Base-by-base conservation (phyloP, 1,140 invertebrate genomes). In the Saxidomus purpurata region DNA sequence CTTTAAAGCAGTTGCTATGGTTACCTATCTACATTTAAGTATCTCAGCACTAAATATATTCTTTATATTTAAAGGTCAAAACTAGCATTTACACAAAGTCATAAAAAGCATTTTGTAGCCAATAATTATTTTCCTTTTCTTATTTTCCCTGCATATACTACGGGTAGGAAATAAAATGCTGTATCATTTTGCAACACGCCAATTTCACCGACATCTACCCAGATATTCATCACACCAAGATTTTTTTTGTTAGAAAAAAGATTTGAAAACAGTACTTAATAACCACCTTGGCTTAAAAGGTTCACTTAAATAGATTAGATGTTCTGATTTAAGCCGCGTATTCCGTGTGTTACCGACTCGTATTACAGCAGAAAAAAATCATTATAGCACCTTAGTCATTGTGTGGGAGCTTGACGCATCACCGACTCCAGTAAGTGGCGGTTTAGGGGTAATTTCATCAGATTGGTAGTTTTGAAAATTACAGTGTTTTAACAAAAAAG, bases 351-450 rank as follows among this genome's bases (percentile, higher is more conserved):
- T n/a, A n/a, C n/a, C 9, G 67, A 71, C 67, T 71, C 36, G 17
- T 11, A 38, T 40, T 71, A 71, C 67, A 3, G 15, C 22, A 28
- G 34, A 71, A 38, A 71, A 2, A 36, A 63, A 71, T 38, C 36
- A 71, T 71, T 71, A 71, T 28, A n/a, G 34, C 34, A 71, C 67
- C 67, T 71, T 2, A 36, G 36, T 36, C 34, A 71, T 71, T 71
- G 67, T 71, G 36, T 71, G 15, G 3, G 67, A 40, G 67, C 67
- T 71, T 17, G 34, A 31, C 34, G 67, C 67, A 9, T 38, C 25
- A 40, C 67, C 38, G n/a, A 36, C 67, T 71, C 67, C 2, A 28
- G 34, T 71, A 71, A 71, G 67, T 71, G 67, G 34, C 17, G 28
- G 67, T 40, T 63, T 71, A 11, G 11, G 28, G 34, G 38, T 34